A percentile compares a stretch with the other conserved stretches of the same genome.
Conservation (phyloP, 2,113 vertebrate genomes). For the Tiliqua scincoides region DNA sequence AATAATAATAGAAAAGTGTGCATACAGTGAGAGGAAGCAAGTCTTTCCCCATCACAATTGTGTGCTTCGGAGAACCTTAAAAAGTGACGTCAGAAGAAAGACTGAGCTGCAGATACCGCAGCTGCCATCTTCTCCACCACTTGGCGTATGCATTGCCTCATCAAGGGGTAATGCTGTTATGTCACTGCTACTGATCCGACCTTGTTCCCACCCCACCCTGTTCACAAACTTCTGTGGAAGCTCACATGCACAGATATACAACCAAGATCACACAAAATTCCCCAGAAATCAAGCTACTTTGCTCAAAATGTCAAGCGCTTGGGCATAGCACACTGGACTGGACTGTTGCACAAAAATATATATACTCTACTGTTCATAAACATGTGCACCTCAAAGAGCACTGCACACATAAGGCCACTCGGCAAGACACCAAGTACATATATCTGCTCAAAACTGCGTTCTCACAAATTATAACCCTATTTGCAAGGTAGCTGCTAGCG, state of each 20-base stretch:
- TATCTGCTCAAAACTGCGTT: background rate
- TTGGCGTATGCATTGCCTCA: background rate
- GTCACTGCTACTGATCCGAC: background rate
- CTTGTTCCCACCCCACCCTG: background rate
- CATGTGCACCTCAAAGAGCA: background rate
- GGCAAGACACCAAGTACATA: too few species aligned
- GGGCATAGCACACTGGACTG: background rate
- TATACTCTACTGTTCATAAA: fast-evolving
- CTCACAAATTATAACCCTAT: background rate
- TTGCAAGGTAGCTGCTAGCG: too few species aligned
- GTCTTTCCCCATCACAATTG: background rate
- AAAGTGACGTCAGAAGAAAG: background rate
- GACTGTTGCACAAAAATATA: too few species aligned
- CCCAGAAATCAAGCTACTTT: too few species aligned
- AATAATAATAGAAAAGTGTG: background rate
- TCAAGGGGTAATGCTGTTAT: background rate
- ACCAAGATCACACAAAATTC: too few species aligned
- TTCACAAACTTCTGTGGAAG: background rate
- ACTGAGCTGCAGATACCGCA: background rate
- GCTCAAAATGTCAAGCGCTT: background rate
- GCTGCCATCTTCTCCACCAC: background rate
- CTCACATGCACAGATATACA: too few species aligned
- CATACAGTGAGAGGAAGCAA: background rate
- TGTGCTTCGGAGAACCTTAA: background rate
- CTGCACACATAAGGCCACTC: background rate